Conservation (phyloP, 30 jellyfish, hydroid and myxozoan genomes). For the Chironex yamaguchii region DNA sequence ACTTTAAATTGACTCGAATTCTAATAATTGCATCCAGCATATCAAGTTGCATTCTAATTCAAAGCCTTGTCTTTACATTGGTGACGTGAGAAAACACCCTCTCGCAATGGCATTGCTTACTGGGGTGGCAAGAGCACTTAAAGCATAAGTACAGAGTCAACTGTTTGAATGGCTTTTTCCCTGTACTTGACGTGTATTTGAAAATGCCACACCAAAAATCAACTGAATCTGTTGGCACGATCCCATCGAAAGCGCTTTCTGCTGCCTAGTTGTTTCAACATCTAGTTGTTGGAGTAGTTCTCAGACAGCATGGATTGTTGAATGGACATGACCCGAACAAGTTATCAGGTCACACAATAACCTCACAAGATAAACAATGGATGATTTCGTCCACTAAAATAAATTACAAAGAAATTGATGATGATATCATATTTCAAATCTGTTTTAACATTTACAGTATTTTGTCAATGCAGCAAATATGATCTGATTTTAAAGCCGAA, state of each 20-base stretch:
- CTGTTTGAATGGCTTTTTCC: slow-evolving; percentile 3
- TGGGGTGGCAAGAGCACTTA: slow-evolving; percentile 66
- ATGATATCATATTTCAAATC: slow-evolving; percentile 2
- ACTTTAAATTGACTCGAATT: slow-evolving; percentile 40
- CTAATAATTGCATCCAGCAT: slow-evolving; percentile 69
- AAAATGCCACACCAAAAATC: slow-evolving; percentile 38
- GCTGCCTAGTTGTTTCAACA: slow-evolving; percentile 58
- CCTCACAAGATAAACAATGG: slow-evolving; percentile 22
- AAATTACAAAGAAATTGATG: neutral
- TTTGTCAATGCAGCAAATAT: slow-evolving; percentile 17
- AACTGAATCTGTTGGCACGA: slow-evolving; percentile 51
- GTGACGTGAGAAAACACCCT: slow-evolving; percentile 65
- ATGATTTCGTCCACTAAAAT: slow-evolving; percentile 2
- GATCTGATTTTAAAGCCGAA: neutral
- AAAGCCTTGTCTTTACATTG: slow-evolving; percentile 50
- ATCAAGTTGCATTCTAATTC: slow-evolving; percentile 59
- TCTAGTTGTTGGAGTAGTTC: neutral
- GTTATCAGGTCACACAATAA: slow-evolving; percentile 30
- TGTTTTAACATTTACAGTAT: slow-evolving; percentile 7
- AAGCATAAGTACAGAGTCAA: slow-evolving; percentile 34
- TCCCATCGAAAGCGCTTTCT: slow-evolving; percentile 27
- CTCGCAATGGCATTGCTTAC: slow-evolving; percentile 76
- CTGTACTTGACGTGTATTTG: slow-evolving; percentile 26
- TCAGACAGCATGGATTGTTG: neutral
- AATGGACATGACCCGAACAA: neutral